Evolutionary conservation across 37 sponge, comb jelly and placozoan species (phyloP).

Genomic region (Dysidea cf. avara): DNA sequence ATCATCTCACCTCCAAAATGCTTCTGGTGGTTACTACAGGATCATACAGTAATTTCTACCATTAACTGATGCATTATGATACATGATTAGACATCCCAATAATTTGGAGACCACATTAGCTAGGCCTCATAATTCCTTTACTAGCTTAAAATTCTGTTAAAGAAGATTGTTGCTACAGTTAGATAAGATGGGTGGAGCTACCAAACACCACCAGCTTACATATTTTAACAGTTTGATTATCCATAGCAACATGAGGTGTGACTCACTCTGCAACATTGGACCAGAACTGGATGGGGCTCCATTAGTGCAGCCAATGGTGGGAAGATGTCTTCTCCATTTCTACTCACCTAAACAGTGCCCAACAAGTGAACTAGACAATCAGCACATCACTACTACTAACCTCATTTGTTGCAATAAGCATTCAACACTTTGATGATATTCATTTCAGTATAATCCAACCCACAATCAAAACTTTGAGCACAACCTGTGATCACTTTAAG

Average conservation of each 20-base stretch:
- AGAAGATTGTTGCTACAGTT: too few species aligned
- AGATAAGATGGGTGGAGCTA: too few species aligned
- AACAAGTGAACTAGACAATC: neutral
- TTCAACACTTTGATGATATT: constrained; percentile 52
- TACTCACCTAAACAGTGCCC: constrained; percentile 72
- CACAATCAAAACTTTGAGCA: too few species aligned
- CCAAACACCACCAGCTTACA: too few species aligned
- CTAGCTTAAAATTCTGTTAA: too few species aligned
- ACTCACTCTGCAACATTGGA: constrained; percentile 54
- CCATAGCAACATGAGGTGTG: constrained; percentile 55
- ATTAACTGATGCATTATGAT: too few species aligned
- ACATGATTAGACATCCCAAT: too few species aligned
- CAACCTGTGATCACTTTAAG: constrained; percentile 8
- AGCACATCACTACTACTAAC: neutral
- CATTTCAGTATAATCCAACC: constrained; percentile 50
- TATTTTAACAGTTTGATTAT: constrained; percentile 70
- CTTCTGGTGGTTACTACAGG: too few species aligned
- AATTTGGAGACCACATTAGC: too few species aligned
- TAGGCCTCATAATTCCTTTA: too few species aligned
- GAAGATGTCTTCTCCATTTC: constrained; percentile 72
- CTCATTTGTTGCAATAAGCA: constrained; percentile 38
- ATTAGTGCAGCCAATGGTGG: constrained; percentile 51
- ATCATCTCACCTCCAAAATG: too few species aligned
- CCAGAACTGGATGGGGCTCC: constrained; percentile 32
- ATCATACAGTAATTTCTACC: too few species aligned